These are phyloP conservation scores for Suillia variegata DNA, from an alignment of 2,888 invertebrate species.

Conservation along the genomic window DNA sequence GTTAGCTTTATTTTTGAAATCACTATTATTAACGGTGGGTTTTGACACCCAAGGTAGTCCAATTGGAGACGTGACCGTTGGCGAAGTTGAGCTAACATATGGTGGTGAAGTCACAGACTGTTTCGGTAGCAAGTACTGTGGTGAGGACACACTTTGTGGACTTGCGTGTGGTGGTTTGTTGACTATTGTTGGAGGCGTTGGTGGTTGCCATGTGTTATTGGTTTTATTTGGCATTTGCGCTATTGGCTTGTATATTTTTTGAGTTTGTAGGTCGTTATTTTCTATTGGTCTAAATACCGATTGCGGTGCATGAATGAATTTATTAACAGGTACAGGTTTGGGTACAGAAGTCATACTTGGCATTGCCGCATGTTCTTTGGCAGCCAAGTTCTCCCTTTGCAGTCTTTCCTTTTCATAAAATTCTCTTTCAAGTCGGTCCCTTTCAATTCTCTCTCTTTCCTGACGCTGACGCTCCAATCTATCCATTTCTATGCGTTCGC, in stretches of 20 bases:
- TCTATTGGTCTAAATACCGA: conserved; percentile 72
- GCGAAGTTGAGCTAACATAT: conserved; percentile 41
- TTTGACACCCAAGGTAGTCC: conserved; percentile 63
- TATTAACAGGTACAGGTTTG: conserved; percentile 67
- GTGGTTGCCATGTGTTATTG: conserved; percentile 41
- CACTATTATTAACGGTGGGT: conserved; percentile 62
- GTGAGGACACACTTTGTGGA: conserved; percentile 17
- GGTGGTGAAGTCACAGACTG: conserved; percentile 21
- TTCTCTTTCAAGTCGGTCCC: conserved; percentile 60
- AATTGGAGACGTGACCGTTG: conserved; percentile 50
- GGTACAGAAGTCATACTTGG: conserved; percentile 17
- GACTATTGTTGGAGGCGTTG: conserved; percentile 21
- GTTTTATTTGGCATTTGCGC: conserved; percentile 36
- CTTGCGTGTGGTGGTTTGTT: conserved; percentile 10
- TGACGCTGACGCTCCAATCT: conserved; percentile 25
- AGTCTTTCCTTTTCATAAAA: conserved; percentile 41
- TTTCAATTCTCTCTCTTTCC: conserved; percentile 33
- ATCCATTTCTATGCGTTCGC: conserved; percentile 35
- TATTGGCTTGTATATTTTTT: conserved; percentile 50
- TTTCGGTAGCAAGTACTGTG: conserved; percentile 33
- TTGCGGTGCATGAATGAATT: conserved; percentile 78
- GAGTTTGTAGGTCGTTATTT: conserved; percentile 40
- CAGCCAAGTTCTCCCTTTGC: conserved; percentile 38
- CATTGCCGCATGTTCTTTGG: conserved; percentile 44
- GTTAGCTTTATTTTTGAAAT: conserved; percentile 64